Percentiles rank a stretch among this genome's conserved stretches.
Evolutionary conservation across 2,888 invertebrate genomes (phyloP).

Genomic region (Octonoba sinensis): DNA sequence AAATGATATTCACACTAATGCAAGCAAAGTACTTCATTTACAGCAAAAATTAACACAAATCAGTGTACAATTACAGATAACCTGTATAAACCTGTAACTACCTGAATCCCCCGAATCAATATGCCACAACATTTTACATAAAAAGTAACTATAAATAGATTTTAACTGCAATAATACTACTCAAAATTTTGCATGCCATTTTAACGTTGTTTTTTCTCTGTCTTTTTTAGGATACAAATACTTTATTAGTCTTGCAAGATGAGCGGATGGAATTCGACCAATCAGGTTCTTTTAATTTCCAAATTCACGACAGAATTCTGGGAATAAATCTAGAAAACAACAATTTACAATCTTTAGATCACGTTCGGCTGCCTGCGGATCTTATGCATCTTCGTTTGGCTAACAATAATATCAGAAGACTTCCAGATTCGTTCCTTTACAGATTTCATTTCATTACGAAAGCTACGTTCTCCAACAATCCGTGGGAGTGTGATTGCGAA

Average conservation of each 20-base stretch:
- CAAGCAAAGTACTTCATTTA: too few relatives aligned
- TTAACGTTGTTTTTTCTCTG: too few relatives aligned
- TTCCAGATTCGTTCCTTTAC: background rate
- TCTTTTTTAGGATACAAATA: background rate
- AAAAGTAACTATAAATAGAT: too few relatives aligned
- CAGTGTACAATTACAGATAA: too few relatives aligned
- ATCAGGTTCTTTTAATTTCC: background rate
- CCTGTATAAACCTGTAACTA: too few relatives aligned
- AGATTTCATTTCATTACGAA: background rate
- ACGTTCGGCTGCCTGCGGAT: background rate
- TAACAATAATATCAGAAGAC: conserved; percentile 13
- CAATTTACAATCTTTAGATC: conserved; percentile 13
- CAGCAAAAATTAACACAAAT: too few relatives aligned
- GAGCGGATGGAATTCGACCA: too few relatives aligned
- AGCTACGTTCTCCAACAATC: conserved; percentile 39
- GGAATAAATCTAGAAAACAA: conserved; percentile 41
- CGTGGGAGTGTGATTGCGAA: conserved; percentile 59
- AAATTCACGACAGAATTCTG: conserved; percentile 17
- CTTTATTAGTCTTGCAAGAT: background rate
- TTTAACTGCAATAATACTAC: too few relatives aligned
- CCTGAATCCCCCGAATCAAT: too few relatives aligned
- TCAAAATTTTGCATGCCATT: too few relatives aligned
- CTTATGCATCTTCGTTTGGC: conserved; percentile 17
- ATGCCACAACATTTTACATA: too few relatives aligned
- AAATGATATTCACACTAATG: too few relatives aligned